Conservation (phyloP, 2,113 vertebrate species). For the Pomatostomus ruficeps region DNA sequence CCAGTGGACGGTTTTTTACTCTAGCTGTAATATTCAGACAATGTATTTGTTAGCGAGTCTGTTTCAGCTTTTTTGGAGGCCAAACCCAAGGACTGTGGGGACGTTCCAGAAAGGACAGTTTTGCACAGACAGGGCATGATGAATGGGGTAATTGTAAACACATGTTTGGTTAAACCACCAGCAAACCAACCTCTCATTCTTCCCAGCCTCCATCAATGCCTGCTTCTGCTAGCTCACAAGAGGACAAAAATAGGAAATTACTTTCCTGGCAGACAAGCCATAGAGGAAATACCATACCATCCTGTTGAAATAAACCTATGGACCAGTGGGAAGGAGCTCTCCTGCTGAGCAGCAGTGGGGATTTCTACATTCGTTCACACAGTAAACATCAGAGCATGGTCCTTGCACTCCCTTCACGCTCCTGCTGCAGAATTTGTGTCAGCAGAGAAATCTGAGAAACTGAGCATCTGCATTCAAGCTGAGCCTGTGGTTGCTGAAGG, state of each 20-base stretch:
- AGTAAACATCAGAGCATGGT: background rate
- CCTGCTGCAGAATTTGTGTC: background rate
- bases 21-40: background rate
- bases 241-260: constrained; percentile 38
- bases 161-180: constrained; percentile 52
- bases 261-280: constrained; percentile 18
- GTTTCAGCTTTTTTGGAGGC: background rate
- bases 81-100: background rate
- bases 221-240: constrained; percentile 27
- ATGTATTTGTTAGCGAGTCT: background rate
- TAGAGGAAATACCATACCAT: constrained; percentile 45
- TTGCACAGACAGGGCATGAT: constrained; percentile 19
- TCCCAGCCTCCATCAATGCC: constrained; percentile 18
- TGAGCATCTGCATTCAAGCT: background rate
- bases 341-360: background rate
- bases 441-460: background rate
- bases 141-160: constrained; percentile 60
- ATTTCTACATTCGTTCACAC: background rate
- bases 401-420: background rate
- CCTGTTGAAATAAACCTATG: background rate
- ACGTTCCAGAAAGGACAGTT: constrained; percentile 35
- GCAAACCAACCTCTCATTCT: constrained; percentile 36
- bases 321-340: background rate
- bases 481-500: background rate
- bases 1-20: background rate